phyloP scores from a whole-genome alignment of 2,888 invertebrate genomes.

The Plebejus melissa region DNA sequence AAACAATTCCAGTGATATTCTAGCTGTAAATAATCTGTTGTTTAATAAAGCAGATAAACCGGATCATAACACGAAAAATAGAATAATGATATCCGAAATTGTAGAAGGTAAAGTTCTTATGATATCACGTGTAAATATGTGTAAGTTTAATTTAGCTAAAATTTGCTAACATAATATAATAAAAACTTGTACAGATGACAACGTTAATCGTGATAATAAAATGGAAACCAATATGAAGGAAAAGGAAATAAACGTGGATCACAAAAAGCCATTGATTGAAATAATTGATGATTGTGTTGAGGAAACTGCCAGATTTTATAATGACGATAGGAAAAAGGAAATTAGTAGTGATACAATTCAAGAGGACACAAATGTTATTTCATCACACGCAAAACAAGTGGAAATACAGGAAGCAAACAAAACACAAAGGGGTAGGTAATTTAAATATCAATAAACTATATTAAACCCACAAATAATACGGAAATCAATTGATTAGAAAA shows the following conservation, averaged over 20 bases:
- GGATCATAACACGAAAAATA: slow-evolving; percentile 31
- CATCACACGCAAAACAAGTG: neutral
- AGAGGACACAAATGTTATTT: neutral
- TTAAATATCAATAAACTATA: neutral
- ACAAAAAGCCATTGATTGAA: slow-evolving; percentile 58
- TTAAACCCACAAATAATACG: neutral
- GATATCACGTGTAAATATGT: neutral
- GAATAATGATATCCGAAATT: slow-evolving; percentile 38
- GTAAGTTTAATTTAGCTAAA: neutral
- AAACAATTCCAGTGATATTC: slow-evolving; percentile 45
- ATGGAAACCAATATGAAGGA: slow-evolving; percentile 36
- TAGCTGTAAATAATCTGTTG: slow-evolving; percentile 54
- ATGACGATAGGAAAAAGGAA: slow-evolving; percentile 39
- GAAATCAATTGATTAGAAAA: neutral
- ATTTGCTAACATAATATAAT: neutral
- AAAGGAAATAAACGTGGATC: slow-evolving; percentile 41
- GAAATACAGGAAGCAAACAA: neutral
- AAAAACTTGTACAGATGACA: slow-evolving; percentile 17
- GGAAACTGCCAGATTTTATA: slow-evolving; percentile 32
- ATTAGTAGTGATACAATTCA: slow-evolving; percentile 27
- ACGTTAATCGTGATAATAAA: neutral
- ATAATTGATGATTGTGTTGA: slow-evolving; percentile 46
- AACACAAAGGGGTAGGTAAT: neutral
- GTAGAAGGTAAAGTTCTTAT: slow-evolving; percentile 44
- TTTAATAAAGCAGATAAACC: slow-evolving; percentile 52